Base-by-base conservation (phyloP, 1,140 invertebrate genomes). In the Drosophila watanabei region DNA sequence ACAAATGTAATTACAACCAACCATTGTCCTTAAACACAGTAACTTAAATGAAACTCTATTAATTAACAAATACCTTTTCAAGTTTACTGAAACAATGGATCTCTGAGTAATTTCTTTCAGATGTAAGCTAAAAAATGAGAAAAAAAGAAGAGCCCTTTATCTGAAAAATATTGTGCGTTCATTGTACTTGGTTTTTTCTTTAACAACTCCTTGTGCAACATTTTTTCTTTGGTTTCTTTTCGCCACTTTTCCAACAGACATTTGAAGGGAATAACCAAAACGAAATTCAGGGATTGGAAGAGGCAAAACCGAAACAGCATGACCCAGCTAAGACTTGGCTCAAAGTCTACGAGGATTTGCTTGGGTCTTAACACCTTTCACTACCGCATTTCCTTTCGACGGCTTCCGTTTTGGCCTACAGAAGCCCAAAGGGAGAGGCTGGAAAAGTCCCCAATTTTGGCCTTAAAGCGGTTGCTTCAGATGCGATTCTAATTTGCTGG, bases 341-440 rank as follows among this genome's bases (percentile, higher is more conserved):
- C 75, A 78, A 78, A 78, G 75, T 70, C 75, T 62, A 39, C 41
- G 16, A 58, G 75, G 75, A 78, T 78, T 78, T 78, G 51, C 64
- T 78, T 13, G 51, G 75, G 64, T 70, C 49, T 78, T 78, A 78
- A 62, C 75, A 78, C 75, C 75, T 57, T 78, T 78, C 57, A 57
- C 75, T 45, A 57, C 43, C 18, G 75, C 35, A 49, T 61, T 78
- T 62, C 37, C 64, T 39, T 78, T 68, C 33, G 49, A 37, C 75
- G 28, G 39, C 58, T 43, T 51, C 28, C 33, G 30, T 37, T 41
- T 54, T 39, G 57, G 56, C 49, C 63, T 51, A 51, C 54, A 43
- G 32, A 13, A 28, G 30, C 9, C 54, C 49, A 51, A 32, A 32
- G 49, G 51, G 30, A 35, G 30, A 18, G 5, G 16, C 24, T 28